phyloP scores from a whole-genome alignment of 2,888 invertebrate species.

The Papilio protenor region DNA sequence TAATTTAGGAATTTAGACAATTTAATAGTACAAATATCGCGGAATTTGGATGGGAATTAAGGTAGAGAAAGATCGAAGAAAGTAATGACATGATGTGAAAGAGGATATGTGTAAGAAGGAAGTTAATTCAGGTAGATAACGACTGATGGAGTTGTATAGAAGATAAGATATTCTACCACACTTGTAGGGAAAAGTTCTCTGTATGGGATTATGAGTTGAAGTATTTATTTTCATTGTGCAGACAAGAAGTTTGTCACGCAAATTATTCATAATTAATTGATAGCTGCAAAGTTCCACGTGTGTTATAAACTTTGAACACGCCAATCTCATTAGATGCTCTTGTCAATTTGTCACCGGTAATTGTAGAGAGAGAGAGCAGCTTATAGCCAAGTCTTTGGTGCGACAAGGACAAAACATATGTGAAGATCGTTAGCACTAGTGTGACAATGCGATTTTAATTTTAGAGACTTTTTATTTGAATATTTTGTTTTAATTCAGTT shows the following conservation, averaged over 20 bases:
- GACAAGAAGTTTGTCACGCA: background rate
- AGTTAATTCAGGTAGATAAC: too few species aligned
- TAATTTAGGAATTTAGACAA: too few species aligned
- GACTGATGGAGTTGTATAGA: background rate
- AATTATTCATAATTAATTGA: conserved; percentile 20
- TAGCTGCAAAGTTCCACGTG: conserved; percentile 1
- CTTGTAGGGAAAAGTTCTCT: background rate
- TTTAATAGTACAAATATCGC: too few species aligned
- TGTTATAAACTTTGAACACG: conserved; percentile 26
- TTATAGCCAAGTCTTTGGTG: background rate
- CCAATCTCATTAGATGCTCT: conserved; percentile 31
- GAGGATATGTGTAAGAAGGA: too few species aligned
- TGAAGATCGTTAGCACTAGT: conserved; percentile 1
- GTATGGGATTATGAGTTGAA: background rate
- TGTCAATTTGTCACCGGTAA: conserved; percentile 31
- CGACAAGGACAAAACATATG: background rate
- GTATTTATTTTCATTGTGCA: background rate
- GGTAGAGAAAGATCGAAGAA: too few species aligned
- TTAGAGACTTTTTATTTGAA: background rate
- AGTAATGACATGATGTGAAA: too few species aligned
- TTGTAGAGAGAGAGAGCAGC: background rate
- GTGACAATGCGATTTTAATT: background rate
- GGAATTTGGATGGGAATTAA: too few species aligned
- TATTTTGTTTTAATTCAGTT: background rate
- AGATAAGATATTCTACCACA: too few species aligned